Conservation (phyloP, 37 sponge, comb jelly and placozoan species). For the Ephydatia muelleri region DNA sequence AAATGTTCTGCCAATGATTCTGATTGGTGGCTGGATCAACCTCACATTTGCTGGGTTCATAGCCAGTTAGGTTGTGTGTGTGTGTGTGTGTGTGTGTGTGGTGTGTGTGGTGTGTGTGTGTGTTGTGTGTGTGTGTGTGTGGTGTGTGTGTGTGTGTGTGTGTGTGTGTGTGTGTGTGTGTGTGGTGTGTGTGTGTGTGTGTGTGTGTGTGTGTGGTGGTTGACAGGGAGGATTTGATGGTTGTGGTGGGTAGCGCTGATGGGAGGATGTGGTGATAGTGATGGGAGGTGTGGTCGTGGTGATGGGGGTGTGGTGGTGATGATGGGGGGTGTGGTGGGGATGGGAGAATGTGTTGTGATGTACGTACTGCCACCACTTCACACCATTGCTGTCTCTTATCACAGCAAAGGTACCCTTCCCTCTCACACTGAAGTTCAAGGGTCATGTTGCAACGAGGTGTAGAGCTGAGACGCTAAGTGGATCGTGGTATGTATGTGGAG, state of each 20-base stretch:
- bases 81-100: neutral
- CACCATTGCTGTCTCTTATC: neutral
- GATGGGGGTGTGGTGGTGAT: no score
- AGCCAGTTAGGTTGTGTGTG: slow-evolving; percentile 63
- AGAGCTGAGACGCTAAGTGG: slow-evolving; percentile 88
- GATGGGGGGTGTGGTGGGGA: neutral
- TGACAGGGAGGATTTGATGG: neutral
- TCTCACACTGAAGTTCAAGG: slow-evolving; percentile 93
- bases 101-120: neutral
- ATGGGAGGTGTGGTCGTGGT: neutral
- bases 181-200: no score
- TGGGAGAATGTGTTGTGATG: neutral
- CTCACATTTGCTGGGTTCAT: slow-evolving; percentile 98
- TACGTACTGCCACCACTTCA: neutral
- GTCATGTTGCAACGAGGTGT: slow-evolving; percentile 95
- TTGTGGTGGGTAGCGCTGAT: neutral
- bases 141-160: neutral
- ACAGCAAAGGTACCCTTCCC: slow-evolving; percentile 96
- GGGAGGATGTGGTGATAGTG: neutral
- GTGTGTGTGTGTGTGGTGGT: neutral
- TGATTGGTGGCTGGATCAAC: slow-evolving; percentile 98
- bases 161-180: neutral
- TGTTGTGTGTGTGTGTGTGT: neutral
- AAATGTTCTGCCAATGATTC: slow-evolving; percentile 95
- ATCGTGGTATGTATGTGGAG: slow-evolving; percentile 90